Conservation (phyloP, 2,113 vertebrate genomes). For the Oryzias curvinotus region DNA sequence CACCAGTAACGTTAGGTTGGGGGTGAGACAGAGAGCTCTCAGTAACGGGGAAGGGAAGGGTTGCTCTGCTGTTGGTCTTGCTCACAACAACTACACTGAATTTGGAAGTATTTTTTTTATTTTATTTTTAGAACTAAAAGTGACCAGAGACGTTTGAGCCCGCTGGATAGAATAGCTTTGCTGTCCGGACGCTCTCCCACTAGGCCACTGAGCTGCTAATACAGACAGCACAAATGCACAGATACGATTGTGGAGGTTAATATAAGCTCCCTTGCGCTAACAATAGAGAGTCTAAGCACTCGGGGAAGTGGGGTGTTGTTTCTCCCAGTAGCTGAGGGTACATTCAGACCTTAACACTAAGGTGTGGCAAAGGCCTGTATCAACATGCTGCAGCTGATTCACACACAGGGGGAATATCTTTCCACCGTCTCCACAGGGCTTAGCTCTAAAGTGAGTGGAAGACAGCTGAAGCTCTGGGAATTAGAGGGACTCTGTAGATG, state of each 20-base stretch:
- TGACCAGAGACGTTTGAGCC: too few species aligned
- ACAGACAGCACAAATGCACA: not conserved
- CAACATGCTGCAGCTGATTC: constrained; percentile 60
- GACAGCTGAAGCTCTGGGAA: constrained; percentile 12
- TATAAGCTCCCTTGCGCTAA: constrained; percentile 18
- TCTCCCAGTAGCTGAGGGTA: constrained; percentile 26
- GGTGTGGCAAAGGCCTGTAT: constrained; percentile 57
- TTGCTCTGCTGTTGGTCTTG: too few species aligned
- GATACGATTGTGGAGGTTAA: constrained; percentile 7
- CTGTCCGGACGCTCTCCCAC: too few species aligned
- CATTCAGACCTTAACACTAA: constrained; percentile 34
- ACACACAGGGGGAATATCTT: constrained; percentile 41
- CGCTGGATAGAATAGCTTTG: too few species aligned
- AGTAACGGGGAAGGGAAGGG: too few species aligned
- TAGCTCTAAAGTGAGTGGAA: constrained; percentile 10
- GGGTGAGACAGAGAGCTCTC: too few species aligned
- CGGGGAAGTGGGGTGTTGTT: constrained; percentile 37
- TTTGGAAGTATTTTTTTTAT: too few species aligned
- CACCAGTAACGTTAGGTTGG: too few species aligned
- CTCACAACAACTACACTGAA: too few species aligned
- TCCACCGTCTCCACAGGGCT: constrained; percentile 33
- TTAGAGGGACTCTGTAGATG: constrained; percentile 14
- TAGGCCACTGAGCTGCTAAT: too few species aligned
- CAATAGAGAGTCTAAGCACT: constrained; percentile 30
- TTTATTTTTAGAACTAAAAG: too few species aligned